A percentile compares a stretch with the other conserved stretches of the same genome.
Conservation (phyloP, 2,797 vertebrate genomes). For the Pteropus rufus region DNA sequence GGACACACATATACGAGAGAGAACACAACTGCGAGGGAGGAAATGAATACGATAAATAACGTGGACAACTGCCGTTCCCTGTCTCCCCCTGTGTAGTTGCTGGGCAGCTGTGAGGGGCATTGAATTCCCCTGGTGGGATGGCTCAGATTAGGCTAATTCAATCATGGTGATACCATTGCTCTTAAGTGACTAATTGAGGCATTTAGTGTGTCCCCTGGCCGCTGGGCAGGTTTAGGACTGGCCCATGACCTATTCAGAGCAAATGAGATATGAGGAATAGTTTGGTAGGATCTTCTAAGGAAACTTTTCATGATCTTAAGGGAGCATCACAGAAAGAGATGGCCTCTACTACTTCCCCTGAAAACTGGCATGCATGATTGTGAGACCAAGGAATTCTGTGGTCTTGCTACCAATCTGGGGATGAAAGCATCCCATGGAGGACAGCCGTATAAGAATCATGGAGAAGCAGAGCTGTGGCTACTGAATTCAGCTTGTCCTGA, state of each 20-base stretch:
- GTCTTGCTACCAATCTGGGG: background rate
- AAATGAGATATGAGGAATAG: background rate
- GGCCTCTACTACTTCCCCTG: background rate
- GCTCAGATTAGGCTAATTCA: background rate
- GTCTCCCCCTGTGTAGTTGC: background rate
- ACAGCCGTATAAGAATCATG: background rate
- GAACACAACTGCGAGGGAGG: background rate
- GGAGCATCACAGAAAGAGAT: background rate
- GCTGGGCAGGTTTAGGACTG: background rate
- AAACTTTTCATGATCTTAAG: background rate
- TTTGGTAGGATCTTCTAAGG: background rate
- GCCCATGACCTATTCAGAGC: background rate
- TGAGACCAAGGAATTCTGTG: background rate
- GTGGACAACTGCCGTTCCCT: background rate
- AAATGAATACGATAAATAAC: background rate
- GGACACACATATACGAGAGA: background rate
- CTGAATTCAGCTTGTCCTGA: background rate
- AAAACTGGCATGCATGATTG: background rate
- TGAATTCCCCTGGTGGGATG: no score
- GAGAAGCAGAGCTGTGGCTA: background rate
- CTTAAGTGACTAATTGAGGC: background rate
- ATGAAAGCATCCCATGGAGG: background rate
- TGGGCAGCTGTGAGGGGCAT: rapidly evolving
- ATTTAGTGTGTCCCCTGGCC: background rate
- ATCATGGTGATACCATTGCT: background rate